Base-by-base conservation (phyloP, 2,113 vertebrate species). In the Ammodytes marinus region DNA sequence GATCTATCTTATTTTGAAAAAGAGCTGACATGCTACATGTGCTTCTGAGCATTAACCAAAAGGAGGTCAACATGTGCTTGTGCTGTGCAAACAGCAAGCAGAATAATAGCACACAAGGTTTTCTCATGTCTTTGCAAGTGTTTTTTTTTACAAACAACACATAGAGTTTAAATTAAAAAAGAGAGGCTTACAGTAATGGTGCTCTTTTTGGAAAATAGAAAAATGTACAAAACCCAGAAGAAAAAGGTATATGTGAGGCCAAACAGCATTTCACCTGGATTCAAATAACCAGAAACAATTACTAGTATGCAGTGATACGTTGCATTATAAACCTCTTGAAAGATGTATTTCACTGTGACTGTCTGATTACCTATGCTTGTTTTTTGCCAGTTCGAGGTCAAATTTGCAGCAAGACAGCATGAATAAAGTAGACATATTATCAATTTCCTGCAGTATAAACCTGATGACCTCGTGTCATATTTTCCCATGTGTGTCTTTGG, bases 61-160 rank as follows among this genome's bases (percentile, higher is more conserved):
- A 11, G 37, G 57, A 68, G 35, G 57, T 27, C 63, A 68, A 42
- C 42, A 27, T 53, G 69, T 49, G 55, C 63, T 37, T 73, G 57
- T 68, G 64, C 50, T 63, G 8, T 50, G 49, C 49, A 74, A 67
- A 77, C 76, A 68, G 27, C 54, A 27, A 60, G 47, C 63, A 49
- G 81, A 35, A 43, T 59, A 73, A 49, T n/a, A 27, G 42, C n/a
- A 11, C 13, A 17, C 72, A 54, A 27, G 8, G 49, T 54, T 40
- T 61, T 61, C 27, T 68, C 39, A 40, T 57, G 66, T 39, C 45
- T 70, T 64, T 68, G n/a, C 15, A n/a, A 11, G 14, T 19, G 53
- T 47, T 37, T 17, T 37, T 17, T 27, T n/a, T 49, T 54, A 76
- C 15, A 74, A 64, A 45, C 46, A 47, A 27, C 53, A 17, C 2